Evolutionary conservation across 2,797 vertebrate genomes (phyloP).

Genomic region (Chanos chanos): DNA sequence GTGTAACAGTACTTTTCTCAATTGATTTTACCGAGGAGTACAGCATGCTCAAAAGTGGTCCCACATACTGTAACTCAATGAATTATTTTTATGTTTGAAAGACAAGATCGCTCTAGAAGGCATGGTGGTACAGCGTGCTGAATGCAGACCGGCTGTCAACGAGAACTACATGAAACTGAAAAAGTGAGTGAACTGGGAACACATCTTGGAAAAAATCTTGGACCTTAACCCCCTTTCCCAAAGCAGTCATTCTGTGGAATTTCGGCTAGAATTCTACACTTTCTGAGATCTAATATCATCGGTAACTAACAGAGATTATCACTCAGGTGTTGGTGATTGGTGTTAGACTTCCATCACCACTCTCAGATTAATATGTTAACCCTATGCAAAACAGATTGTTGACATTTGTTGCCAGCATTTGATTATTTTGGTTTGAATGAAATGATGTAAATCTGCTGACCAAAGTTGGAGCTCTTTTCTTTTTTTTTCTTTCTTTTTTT

Average conservation of each 20-base stretch:
- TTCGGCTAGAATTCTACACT: too few species aligned
- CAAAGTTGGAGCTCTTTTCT: background rate
- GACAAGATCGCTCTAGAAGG: constrained; percentile 94
- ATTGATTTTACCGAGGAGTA: constrained; percentile 8
- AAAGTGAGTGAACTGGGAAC: constrained; percentile 69
- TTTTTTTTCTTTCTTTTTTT: background rate
- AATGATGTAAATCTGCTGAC: too few species aligned
- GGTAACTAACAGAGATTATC: too few species aligned
- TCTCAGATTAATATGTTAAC: too few species aligned
- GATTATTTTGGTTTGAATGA: too few species aligned
- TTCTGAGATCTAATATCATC: too few species aligned
- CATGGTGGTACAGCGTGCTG: constrained; percentile 94
- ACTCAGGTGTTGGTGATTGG: too few species aligned
- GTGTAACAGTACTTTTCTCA: constrained; percentile 12
- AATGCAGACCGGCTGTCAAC: constrained; percentile 91
- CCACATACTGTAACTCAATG: background rate
- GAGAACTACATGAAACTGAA: constrained; percentile 97
- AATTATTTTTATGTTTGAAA: constrained; percentile 39
- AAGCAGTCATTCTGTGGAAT: too few species aligned
- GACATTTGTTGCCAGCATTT: too few species aligned
- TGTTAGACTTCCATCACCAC: too few species aligned
- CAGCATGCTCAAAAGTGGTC: background rate
- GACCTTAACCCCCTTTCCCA: too few species aligned
- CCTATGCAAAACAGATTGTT: too few species aligned
- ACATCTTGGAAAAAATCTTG: background rate